Base-by-base conservation (phyloP, 2,113 vertebrate genomes). In the Menidia beryllina region DNA sequence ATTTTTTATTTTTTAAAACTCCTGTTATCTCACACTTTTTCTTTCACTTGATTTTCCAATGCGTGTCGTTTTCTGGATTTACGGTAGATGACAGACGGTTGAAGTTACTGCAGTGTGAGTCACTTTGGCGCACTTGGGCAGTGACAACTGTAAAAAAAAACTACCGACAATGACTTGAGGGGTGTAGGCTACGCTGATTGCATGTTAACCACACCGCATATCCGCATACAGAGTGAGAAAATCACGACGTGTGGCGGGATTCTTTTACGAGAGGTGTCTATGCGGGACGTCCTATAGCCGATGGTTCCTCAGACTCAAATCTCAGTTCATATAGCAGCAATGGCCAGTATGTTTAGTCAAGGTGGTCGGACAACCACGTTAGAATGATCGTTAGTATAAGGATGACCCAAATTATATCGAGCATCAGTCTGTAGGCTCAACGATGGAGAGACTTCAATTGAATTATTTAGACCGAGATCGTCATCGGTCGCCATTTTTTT, bases 21-120 rank as follows among this genome's bases (percentile, higher is more conserved):
- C 20, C 6, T 36, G 51, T 45, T 21, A 53, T 51, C n/a, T n/a
- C 38, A 58, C 69, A 60, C 49, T 62, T 50, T 26, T 24, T 7
- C 0, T 39, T 5, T 76, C 27, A 68, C 14, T 30, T 10, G 19
- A 25, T 56, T 69, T 79, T 59, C 15, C n/a, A 26, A 52, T 88
- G 88, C 89, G 91, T 75, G 79, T 38, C 77, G 21, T 70, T 59
- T 86, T 54, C 69, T 63, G 76, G 57, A 57, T 75, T 3, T 91
- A 91, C 92, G 89, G 89, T 86, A 86, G 86, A 81, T 81, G 64
- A 82, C 75, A 83, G 86, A 75, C 64, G 83, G 81, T 91, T 72
- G 84, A 92, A 94, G 90, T 94, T 94, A 81, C 94, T 94, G 94
- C 94, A 94, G 94, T 93, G 94, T 94, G 94, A 94, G 90, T 94